phyloP scores from a whole-genome alignment of 2,888 invertebrate genomes.

The Drosophila meridionalis region DNA sequence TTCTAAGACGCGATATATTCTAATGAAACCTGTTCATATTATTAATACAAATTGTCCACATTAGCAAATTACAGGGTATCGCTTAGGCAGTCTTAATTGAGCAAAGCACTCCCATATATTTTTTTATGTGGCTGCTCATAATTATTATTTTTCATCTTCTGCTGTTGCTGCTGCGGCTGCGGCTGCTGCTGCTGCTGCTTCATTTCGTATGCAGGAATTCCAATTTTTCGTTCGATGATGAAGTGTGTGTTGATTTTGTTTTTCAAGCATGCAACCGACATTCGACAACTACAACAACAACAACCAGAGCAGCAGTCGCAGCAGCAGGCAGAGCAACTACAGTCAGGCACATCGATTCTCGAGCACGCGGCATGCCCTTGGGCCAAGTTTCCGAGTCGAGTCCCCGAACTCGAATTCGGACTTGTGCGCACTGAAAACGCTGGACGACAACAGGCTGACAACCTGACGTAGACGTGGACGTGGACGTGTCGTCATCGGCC shows the following conservation, averaged over 20 bases:
- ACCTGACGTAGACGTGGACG: conserved; percentile 57
- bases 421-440: conserved; percentile 14
- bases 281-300: conserved; percentile 49
- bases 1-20: not conserved
- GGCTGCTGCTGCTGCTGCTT: conserved; percentile 61
- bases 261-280: conserved; percentile 66
- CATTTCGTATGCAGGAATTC: conserved; percentile 82
- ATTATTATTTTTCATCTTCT: conserved; percentile 79
- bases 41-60: not conserved
- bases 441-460: conserved; percentile 64
- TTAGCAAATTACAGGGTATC: conserved; percentile 8
- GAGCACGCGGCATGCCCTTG: conserved; percentile 80
- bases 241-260: conserved; percentile 81
- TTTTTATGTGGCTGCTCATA: conserved; percentile 58
- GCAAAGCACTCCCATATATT: not conserved
- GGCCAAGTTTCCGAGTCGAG: conserved; percentile 58
- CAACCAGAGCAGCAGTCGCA: conserved; percentile 37
- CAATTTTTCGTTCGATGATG: conserved; percentile 81
- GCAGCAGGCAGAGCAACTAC: conserved; percentile 9
- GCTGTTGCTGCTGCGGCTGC: conserved; percentile 33
- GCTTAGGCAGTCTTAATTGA: not conserved
- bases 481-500: conserved; percentile 69
- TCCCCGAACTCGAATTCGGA: conserved; percentile 22
- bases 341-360: conserved; percentile 37
- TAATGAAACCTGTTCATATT: not conserved